phyloP scores from a whole-genome alignment of 2,888 invertebrate species.

The Leptarthrus brevirostris region DNA sequence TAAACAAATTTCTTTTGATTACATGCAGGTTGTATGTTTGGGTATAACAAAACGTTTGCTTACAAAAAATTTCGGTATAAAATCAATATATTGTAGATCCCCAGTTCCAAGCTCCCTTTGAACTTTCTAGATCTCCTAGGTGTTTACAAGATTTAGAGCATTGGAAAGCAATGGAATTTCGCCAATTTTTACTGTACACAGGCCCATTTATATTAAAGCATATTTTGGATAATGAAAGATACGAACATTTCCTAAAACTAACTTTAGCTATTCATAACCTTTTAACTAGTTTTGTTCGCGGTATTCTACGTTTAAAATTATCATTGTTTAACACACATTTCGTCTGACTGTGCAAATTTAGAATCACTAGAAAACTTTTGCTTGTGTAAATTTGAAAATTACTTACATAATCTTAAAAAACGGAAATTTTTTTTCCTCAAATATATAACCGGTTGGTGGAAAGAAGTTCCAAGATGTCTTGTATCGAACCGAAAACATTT shows the following conservation, averaged over 20 bases:
- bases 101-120: not conserved
- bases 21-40: constrained; percentile 25
- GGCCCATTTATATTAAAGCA: constrained; percentile 24
- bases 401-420: constrained; percentile 43
- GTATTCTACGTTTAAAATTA: constrained; percentile 48
- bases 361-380: constrained; percentile 45
- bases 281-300: constrained; percentile 16
- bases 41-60: constrained; percentile 13
- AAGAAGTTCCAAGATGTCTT: not conserved
- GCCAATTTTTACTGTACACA: constrained; percentile 47
- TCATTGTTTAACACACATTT: constrained; percentile 48
- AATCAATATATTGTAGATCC: not conserved
- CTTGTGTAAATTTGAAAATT: constrained; percentile 50
- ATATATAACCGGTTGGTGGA: not conserved
- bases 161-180: constrained; percentile 54
- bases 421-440: constrained; percentile 22
- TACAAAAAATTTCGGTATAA: not conserved
- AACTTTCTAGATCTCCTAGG: constrained; percentile 16
- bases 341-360: constrained; percentile 34
- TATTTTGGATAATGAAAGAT: constrained; percentile 41
- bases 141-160: not conserved
- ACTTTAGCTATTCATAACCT: constrained; percentile 52
- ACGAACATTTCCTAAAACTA: constrained; percentile 55
- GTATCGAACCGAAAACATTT: not conserved
- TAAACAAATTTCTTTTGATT: constrained; percentile 4